Evolutionary conservation across 2,888 invertebrate species (phyloP), one percentile per base, ranked within the genome.

Genomic region (Agonopterix arenella): DNA sequence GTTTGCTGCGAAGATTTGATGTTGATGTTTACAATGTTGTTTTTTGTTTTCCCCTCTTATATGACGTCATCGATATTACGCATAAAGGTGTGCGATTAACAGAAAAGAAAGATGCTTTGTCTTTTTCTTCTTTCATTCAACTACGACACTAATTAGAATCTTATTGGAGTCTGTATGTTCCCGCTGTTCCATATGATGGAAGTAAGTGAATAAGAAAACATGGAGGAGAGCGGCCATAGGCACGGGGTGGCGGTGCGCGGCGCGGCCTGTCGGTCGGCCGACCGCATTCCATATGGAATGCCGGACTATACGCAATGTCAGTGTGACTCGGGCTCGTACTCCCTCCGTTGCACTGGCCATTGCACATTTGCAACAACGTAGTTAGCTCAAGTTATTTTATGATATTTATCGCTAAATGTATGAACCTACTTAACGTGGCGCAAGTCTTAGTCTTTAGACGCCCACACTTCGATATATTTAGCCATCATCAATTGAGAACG

Each of bases 201-300:
- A 76, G 74, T 81, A 81, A 81, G 66, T 78, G 80, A 72, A 77
- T 74, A 80, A 81, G 84, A 84, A 86, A 81, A 83, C 73, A 81
- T 76, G 80, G 79, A 78, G 79, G 82, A 72, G 76, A 80, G 80
- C 70, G 80, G 72, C 66, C 64, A 64, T 62, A 59, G 67, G 61
- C 61, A 66, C 63, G 67, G 68, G 68, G 64, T 28, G 28, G 28
- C 28, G 28, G 5, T 28, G 76, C 77, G 73, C 70, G 73, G 58
- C 71, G 70, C 68, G 73, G 70, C 71, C 73, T 69, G 70, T 70
- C 73, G 82, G 84, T 73, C 74, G 72, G 62, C 70, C 86, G 88
- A 84, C 88, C 86, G 85, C 89, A 88, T 89, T 89, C 88, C 88
- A 78, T 80, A 78, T 76, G 84, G 80, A 80, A 84, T 88, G 82